Conservation (phyloP, 1,140 invertebrate genomes). For the Arion vulgaris region DNA sequence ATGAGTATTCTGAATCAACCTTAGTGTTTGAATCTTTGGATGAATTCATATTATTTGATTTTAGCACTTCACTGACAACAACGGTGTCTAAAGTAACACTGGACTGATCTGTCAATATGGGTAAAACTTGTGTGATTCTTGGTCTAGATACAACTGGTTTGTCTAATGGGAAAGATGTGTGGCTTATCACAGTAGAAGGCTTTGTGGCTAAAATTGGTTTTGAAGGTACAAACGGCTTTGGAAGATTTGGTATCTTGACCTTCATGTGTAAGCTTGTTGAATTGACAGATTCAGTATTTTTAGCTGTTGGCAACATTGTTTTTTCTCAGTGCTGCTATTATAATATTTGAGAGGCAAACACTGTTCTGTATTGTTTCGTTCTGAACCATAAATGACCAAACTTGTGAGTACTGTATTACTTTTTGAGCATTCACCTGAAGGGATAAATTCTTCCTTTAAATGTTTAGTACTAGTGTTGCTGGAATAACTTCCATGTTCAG, state of each 20-base stretch:
- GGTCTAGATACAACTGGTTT: background rate
- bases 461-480: background rate
- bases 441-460: background rate
- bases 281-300: background rate
- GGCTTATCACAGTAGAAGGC: background rate
- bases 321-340: background rate
- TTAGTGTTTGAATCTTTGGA: background rate
- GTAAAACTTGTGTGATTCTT: background rate
- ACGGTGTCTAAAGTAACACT: background rate
- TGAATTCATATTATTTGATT: background rate
- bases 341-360: background rate
- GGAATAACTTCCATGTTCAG: background rate
- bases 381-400: background rate
- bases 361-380: background rate
- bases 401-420: background rate
- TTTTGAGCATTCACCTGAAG: background rate
- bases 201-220: background rate
- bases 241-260: background rate
- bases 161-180: background rate
- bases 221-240: background rate
- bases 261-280: background rate
- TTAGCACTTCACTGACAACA: background rate
- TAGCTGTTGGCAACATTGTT: background rate
- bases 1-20: background rate
- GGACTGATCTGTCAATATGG: background rate